Conservation (phyloP, 2,888 invertebrate species). For the Parnassius apollo region DNA sequence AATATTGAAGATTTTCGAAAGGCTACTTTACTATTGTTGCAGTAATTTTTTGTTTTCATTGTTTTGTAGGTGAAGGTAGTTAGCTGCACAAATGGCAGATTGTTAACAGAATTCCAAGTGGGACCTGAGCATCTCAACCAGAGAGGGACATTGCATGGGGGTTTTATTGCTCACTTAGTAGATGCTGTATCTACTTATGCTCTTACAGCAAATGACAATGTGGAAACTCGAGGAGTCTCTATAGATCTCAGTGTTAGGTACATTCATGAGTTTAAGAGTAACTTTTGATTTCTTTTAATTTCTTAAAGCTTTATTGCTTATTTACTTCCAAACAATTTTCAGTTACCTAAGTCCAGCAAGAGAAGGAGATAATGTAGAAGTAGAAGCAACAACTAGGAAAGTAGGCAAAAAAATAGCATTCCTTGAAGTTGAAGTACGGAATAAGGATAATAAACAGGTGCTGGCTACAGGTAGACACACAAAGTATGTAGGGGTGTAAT, state of each 20-base stretch:
- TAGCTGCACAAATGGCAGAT: conserved; percentile 85
- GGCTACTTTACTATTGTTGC: background rate
- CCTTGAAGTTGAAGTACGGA: conserved; percentile 88
- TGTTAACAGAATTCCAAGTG: conserved; percentile 88
- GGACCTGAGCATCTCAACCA: conserved; percentile 87
- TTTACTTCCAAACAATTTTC: conserved; percentile 38
- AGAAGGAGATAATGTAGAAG: conserved; percentile 88
- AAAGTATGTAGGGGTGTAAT: conserved; percentile 76
- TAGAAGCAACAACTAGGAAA: conserved; percentile 89
- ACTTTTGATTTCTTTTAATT: conserved; percentile 8
- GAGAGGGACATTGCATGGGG: conserved; percentile 90
- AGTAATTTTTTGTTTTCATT: background rate
- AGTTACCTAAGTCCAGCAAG: conserved; percentile 90
- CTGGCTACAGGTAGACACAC: conserved; percentile 93
- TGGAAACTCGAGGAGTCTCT: conserved; percentile 87
- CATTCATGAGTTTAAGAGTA: conserved; percentile 30
- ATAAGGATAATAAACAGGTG: conserved; percentile 86
- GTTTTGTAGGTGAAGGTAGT: conserved; percentile 59
- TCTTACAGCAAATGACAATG: conserved; percentile 84
- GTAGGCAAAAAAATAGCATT: conserved; percentile 91
- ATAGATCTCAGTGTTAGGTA: conserved; percentile 91
- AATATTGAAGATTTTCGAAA: too few species aligned
- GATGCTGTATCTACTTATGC: conserved; percentile 88
- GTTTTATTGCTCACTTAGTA: conserved; percentile 89
- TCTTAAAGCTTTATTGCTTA: background rate